Percentiles rank a stretch among this genome's conserved stretches.
phyloP scores from a whole-genome alignment of 2,888 invertebrate genomes.

The Microdon myrmicae region DNA sequence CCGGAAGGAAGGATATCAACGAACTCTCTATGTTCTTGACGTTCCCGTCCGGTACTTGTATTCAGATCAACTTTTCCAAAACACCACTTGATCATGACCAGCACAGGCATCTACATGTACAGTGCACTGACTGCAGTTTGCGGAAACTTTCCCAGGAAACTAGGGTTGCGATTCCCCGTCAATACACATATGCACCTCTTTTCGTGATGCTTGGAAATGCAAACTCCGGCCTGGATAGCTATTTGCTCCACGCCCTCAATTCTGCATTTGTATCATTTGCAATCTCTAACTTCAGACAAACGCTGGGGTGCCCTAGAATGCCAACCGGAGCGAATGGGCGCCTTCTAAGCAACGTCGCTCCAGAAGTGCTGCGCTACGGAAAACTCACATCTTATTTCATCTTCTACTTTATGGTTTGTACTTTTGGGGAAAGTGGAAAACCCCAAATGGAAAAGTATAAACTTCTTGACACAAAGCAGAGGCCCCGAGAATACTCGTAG shows the following conservation, averaged over 20 bases:
- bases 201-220: not conserved
- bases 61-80: too few relatives aligned
- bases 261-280: slow-evolving; percentile 1
- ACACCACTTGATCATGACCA: too few relatives aligned
- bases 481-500: slow-evolving; percentile 5
- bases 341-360: too few relatives aligned
- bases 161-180: too few relatives aligned
- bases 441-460: slow-evolving; percentile 1
- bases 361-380: slow-evolving; percentile 5
- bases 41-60: too few relatives aligned
- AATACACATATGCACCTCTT: too few relatives aligned
- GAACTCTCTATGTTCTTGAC: too few relatives aligned
- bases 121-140: too few relatives aligned
- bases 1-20: too few relatives aligned
- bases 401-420: slow-evolving; percentile 19
- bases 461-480: slow-evolving; percentile 5
- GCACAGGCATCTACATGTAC: too few relatives aligned
- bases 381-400: slow-evolving; percentile 8
- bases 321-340: slow-evolving; percentile 7
- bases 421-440: not conserved
- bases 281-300: too few relatives aligned
- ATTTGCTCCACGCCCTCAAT: not conserved
- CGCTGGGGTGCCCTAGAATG: not conserved
- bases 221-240: not conserved
- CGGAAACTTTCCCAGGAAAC: too few relatives aligned